Base-by-base conservation (phyloP, 2,797 vertebrate genomes). In the Betta splendens region DNA sequence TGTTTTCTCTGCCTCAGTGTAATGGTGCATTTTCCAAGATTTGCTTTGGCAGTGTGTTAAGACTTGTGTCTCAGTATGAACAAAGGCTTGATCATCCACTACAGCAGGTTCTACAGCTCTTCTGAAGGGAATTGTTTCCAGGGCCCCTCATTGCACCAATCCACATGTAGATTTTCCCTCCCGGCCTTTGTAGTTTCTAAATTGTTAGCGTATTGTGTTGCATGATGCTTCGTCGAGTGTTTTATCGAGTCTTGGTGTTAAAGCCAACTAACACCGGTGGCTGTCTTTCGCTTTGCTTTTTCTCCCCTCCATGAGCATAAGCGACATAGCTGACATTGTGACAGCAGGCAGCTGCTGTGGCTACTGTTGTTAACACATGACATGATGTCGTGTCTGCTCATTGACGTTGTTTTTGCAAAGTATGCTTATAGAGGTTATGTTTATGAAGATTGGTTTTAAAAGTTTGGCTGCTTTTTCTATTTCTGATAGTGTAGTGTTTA, bases 291-390 rank as follows among this genome's bases (percentile, higher is more conserved):
- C 35, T 29, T 33, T 39, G 15, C n/a, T 23, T 12, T 28, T 17
- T 0, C 18, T 2, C 25, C 10, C 7, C 9, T 29, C 17, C 32
- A 69, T 71, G 48, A 49, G 32, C 23, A 43, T 57, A 72, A 71
- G 51, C 42, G 46, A 22, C 56, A 32, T 20, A 26, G 61, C 53
- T 75, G 71, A 68, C 59, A 65, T 57, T 32, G 59, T 52, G 60
- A 62, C 3, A 52, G 46, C 53, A 57, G 23, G 51, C 56, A 70
- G 51, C 66, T 64, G 16, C 55, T 59, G n/a, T 28, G 46, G 46
- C 39, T 57, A 37, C 44, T 54, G 64, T 49, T 54, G 62, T 68
- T 46, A 69, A 50, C 45, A 21, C 22, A 13, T 61, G 58, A 51
- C 62, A 56, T 40, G 40, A 56, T 40, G 40, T 37, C 53, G 57